These are phyloP conservation scores for Montipora capricornis DNA, from an alignment of 64 coral and sea anemone species.

Conservation along the genomic window DNA sequence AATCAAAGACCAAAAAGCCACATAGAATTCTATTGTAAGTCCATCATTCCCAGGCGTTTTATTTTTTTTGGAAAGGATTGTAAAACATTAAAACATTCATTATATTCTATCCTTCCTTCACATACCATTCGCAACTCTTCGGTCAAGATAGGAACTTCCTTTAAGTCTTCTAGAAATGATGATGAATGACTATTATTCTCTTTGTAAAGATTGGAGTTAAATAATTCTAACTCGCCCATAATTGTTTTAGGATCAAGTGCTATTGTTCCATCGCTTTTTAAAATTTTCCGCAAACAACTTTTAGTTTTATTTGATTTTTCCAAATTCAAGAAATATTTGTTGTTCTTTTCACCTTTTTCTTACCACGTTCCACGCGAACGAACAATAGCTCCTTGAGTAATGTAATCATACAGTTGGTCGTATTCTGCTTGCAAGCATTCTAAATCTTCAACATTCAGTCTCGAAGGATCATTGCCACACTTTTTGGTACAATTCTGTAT, in stretches of 20 bases:
- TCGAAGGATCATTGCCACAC: not conserved
- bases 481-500: slow-evolving; percentile 7
- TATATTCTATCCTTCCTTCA: not conserved
- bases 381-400: slow-evolving; percentile 30
- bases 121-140: not conserved
- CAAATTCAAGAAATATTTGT: slow-evolving; percentile 55
- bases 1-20: slow-evolving; percentile 22
- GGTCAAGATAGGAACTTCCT: not conserved
- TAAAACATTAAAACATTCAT: slow-evolving; percentile 10
- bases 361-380: slow-evolving; percentile 33
- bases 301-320: slow-evolving; percentile 18
- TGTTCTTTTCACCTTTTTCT: slow-evolving; percentile 66
- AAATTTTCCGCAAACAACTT: slow-evolving; percentile 22
- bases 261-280: not conserved
- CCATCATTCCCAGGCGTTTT: slow-evolving; percentile 29
- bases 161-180: slow-evolving; percentile 15
- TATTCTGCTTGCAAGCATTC: slow-evolving; percentile 35
- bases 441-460: too few relatives aligned
- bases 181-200: not conserved
- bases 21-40: slow-evolving; percentile 43
- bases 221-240: not conserved
- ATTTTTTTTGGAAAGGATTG: not conserved
- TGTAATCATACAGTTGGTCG: slow-evolving; percentile 39
- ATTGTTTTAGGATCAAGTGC: not conserved
- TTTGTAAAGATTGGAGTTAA: too few relatives aligned